Conservation (phyloP, 2,113 vertebrate genomes). For the Lasiurus cinereus region DNA sequence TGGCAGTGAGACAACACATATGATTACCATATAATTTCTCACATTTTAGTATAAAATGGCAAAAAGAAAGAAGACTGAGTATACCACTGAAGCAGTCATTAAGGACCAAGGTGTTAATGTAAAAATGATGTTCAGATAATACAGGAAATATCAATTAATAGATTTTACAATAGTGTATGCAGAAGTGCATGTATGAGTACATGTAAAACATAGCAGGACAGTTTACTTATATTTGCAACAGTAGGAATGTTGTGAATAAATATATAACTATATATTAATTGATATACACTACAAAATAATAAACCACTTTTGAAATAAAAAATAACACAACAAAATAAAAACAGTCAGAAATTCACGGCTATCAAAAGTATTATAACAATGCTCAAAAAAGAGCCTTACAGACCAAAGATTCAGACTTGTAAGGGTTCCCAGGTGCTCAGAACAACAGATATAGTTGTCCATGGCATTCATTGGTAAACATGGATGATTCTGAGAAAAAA, state of each 20-base stretch:
- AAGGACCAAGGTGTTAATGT: not conserved
- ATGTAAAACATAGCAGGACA: not conserved
- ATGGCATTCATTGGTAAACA: not conserved
- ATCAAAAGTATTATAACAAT: not conserved
- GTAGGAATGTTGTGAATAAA: not conserved
- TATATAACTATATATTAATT: not conserved
- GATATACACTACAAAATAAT: not conserved
- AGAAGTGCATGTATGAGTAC: not conserved
- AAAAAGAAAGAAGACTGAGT: not conserved
- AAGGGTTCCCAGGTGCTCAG: not conserved
- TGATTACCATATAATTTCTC: conserved; percentile 25
- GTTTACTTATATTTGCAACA: not conserved
- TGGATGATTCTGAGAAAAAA: not conserved
- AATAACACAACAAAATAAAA: not conserved
- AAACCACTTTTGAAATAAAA: not conserved
- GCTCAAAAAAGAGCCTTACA: conserved; percentile 1
- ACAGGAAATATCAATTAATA: not conserved
- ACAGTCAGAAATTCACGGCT: not conserved
- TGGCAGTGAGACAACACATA: conserved; percentile 75
- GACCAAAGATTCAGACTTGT: not conserved
- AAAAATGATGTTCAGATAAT: not conserved
- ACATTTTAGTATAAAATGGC: conserved; percentile 59
- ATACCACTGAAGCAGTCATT: not conserved
- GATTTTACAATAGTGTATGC: not conserved
- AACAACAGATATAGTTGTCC: not conserved